phyloP scores from a whole-genome alignment of 2,888 invertebrate genomes.

The Nebria salina region DNA sequence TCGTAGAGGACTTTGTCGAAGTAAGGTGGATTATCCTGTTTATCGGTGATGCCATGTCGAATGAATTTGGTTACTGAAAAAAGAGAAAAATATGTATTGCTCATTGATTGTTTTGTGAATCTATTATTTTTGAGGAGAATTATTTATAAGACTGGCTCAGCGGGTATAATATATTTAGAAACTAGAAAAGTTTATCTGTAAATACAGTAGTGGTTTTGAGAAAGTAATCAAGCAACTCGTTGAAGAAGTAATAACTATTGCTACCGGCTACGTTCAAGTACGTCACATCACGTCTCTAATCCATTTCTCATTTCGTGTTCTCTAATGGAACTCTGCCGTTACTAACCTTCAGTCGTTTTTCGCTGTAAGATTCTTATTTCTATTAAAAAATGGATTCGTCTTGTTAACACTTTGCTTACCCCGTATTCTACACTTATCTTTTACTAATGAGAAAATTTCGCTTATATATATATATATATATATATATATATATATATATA shows the following conservation, averaged over 20 bases:
- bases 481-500: no score
- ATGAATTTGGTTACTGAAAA: conserved; percentile 96
- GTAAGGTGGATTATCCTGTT: conserved; percentile 99
- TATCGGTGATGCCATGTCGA: conserved; percentile 97
- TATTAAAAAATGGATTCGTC: no score
- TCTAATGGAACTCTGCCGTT: background rate
- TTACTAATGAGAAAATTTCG: no score
- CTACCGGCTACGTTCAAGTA: background rate
- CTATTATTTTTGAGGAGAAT: background rate
- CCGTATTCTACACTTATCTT: no score
- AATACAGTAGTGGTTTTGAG: background rate
- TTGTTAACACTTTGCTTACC: no score
- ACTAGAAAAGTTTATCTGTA: background rate
- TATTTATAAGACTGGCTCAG: background rate
- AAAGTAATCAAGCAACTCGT: background rate
- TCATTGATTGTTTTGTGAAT: background rate
- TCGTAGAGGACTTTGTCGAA: conserved; percentile 97
- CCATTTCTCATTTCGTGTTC: background rate
- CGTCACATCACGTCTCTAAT: background rate
- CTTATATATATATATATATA: no score
- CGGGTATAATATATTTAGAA: background rate
- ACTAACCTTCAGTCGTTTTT: background rate
- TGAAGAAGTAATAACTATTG: background rate
- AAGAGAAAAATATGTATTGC: conserved; percentile 52
- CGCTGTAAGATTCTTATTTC: no score